Evolutionary conservation across 2,113 vertebrate genomes (phyloP), one percentile per base, ranked within the genome.

Genomic region (Athene cunicularia): DNA sequence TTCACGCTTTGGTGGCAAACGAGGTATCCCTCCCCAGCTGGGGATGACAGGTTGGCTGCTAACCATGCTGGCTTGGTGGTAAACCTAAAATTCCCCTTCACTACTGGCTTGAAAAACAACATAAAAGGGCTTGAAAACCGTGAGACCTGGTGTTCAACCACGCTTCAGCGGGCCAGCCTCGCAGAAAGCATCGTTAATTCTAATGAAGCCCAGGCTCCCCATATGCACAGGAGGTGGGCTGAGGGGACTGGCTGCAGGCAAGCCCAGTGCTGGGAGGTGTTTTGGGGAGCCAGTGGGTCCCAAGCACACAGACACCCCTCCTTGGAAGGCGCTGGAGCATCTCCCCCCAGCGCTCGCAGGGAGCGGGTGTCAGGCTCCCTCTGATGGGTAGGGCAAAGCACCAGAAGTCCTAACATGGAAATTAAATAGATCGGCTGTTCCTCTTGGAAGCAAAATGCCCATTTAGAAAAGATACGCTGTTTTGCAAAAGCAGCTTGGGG

Each of bases 1-100:
- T 1, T 63, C 0, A 0, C 0, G 2, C 13, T 73, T n/a, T 0
- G 1, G 17, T n/a, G 68, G 24, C 1, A 13, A 11, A 4, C 21
- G 15, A 39, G 15, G 41, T 45, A 64, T 2, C 20, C 9, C 12
- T 67, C 53, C 24, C 16, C 39, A 73, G 16, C n/a, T 33, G 37
- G 27, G 30, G 18, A 41, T 8, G 30, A 8, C 14, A 90, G 35
- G 16, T 3, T 45, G 68, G 27, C 53, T 56, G 41, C 62, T 82
- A 68, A 53, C n/a, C 0, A 0, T 6, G 3, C 27, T 50, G 1
- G 0, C 12, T 2, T 26, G 8, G 6, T 13, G 33, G 37, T 43
- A 88, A 85, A 82, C 33, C 33, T 32, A 45, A 59, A 76, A 75
- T 23, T 33, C 21, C 30, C 30, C 50, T 24, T 2, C 6, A 41